Evolutionary conservation across 2,888 invertebrate species (phyloP), one percentile per base, ranked within the genome.

Genomic region (Epiblema foenella): DNA sequence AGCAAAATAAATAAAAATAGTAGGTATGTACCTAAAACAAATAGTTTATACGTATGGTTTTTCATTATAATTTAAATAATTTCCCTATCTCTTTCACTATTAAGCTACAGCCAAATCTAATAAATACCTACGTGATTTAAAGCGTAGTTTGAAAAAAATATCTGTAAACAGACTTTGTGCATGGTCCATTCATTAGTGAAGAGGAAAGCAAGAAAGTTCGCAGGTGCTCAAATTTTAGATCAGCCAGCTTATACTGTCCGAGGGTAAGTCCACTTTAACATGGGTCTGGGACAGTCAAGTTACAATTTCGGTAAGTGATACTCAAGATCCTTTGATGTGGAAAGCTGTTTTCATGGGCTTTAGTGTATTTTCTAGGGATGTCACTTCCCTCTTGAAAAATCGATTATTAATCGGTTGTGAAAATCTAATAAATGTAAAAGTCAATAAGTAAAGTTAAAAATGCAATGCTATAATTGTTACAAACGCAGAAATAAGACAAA

Each of bases 251-350:
- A 71, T 67, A 37, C 18, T 71, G 71, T 71, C 71, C 66, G 29
- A 49, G 29, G 10, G 39, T 62, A 57, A 71, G 67, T 39, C 67
- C 71, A 18, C 57, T 67, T 56, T 66, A 71, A 71, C 71, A 51
- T 51, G 71, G 71, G 67, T 71, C 62, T 18, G 39, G 17, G 68
- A 33, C 46, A 71, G 49, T 67, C 67, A 56, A 71, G 39, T 67
- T 66, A 24, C 71, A 67, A 67, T 67, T 70, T 67, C 29, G 59
- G 39, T 60, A 67, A 71, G 67, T 71, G 66, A 71, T 71, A 67
- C 67, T 71, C 51, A 51, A 67, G 67, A 56, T 62, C 24, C 24
- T 56, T 51, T 71, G 65, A 70, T 56, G 60, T 57, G 57, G 56
- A 56, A 67, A 67, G 65, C 65, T 59, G 59, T 65, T 65, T 58